Base-by-base conservation (phyloP, 2,113 vertebrate genomes). In the Isurus oxyrinchus region DNA sequence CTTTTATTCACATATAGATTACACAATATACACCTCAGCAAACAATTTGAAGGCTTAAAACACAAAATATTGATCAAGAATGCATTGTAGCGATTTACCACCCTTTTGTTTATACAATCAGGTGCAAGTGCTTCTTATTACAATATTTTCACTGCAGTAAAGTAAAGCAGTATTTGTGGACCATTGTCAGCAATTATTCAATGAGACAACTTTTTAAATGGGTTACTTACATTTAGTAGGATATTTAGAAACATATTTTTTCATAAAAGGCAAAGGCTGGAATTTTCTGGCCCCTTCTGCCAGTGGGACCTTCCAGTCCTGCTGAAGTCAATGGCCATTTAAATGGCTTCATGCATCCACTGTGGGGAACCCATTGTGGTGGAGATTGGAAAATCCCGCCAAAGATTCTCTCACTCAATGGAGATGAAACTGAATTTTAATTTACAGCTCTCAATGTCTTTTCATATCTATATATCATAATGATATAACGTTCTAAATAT, bases 1-100 rank as follows among this genome's bases (percentile, higher is more conserved):
- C 5, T 95, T 94, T 31, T 72, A 95, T 72, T 53, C 94, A 55
- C 14, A 21, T 14, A 95, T 76, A 95, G 67, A 76, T 76, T 95
- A 95, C 27, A 72, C 4, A 53, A 53, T 11, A 13, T 95, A 35
- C 0, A 95, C 44, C 44, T 72, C 25, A 55, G 67, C 67, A 72
- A 16, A 35, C 67, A 72, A 95, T 67, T 35, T 55, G 53, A 27
- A 49, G 25, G 44, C 27, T 27, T 19, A 95, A 95, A 55, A 72
- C 7, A 23, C 44, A 95, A 27, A 95, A 72, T 49, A 95, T 69
- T 53, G 66, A 76, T 40, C 44, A 94, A 44, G 40, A 67, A 66
- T 10, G 53, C 0, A 14, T 11, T 25, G 2, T 27, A 14, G 66
- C 25, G 23, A 27, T 72, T 35, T 95, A 63, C 59, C 59, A 13